Percentiles rank a stretch among this genome's conserved stretches.
These are phyloP conservation scores for Pseudoatta argentina DNA, from an alignment of 1,140 invertebrate genomes.

Conservation along the genomic window DNA sequence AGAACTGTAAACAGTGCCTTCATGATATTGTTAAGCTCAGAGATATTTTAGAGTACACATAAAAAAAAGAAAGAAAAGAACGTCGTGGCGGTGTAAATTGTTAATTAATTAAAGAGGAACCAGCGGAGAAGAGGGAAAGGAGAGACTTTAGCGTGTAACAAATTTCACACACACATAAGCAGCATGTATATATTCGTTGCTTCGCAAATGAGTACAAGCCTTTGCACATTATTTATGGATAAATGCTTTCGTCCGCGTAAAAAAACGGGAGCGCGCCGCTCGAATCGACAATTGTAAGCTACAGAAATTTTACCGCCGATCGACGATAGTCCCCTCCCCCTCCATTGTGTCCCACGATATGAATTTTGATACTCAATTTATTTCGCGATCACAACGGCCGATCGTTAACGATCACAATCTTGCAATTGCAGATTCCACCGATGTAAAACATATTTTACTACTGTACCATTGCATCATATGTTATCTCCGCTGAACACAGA, in stretches of 20 bases:
- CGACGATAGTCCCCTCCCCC: no score
- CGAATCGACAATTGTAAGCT: constrained; percentile 48
- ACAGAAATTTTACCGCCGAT: neutral
- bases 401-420: neutral
- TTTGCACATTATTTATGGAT: constrained; percentile 71
- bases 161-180: constrained; percentile 63
- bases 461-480: constrained; percentile 52
- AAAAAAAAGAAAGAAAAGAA: neutral
- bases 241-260: constrained; percentile 55
- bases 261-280: constrained; percentile 38
- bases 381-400: neutral
- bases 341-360: neutral
- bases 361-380: constrained; percentile 20
- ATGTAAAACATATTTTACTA: constrained; percentile 68
- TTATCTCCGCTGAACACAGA: constrained; percentile 43
- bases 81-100: constrained; percentile 37
- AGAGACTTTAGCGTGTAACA: constrained; percentile 43
- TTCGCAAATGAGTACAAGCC: constrained; percentile 68
- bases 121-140: neutral
- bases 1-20: constrained; percentile 75
- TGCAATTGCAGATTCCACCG: constrained; percentile 37
- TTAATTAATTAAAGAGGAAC: constrained; percentile 37
- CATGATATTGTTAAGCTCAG: constrained; percentile 70
- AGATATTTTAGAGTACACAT: constrained; percentile 70
- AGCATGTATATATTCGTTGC: constrained; percentile 72